Evolutionary conservation across 2,113 vertebrate species (phyloP), one percentile per base, ranked within the genome.

Genomic region (Cricetomys ansorgei): DNA sequence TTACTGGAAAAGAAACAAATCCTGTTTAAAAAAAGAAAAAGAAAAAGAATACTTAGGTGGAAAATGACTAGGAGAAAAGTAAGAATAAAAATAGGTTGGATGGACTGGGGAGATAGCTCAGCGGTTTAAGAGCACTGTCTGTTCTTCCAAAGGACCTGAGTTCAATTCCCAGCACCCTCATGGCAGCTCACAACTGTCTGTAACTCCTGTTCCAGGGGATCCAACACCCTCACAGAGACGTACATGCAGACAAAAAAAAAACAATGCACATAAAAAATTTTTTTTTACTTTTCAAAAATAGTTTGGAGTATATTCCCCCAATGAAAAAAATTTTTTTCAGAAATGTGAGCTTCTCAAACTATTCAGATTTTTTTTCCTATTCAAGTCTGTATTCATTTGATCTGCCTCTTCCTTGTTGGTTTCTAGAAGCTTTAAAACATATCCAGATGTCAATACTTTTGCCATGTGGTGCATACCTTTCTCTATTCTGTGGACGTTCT

Each of bases 1-100:
- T 96, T 93, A 94, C 94, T 97, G 92, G 93, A 98, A 98, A 96
- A 85, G 70, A 97, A 98, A 90, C 91, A 89, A 23, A 96, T 96
- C 65, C 53, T 43, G 69, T 89, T 64, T 93, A 29, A 97, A 45
- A n/a, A 97, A 45, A 97, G 15, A 64, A 64, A 65, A 50, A 45
- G 12, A 72, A 53, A 77, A 86, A 88, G 50, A 83, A 16, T 12
- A 59, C n/a, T 86, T 72, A 92, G 45, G 29, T 92, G 8, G 7
- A 55, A 95, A 95, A 62, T 93, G 83, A 89, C 53, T 27, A 57
- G 23, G 27, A 25, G 23, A 79, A 21, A 69, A 86, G 27, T 67
- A 94, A 77, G 21, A 70, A 4, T 80, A 76, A 88, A 95, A 55
- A 7, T 72, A 12, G 31, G 1, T 9, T 89, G n/a, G n/a, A n/a